Evolutionary conservation across 2,888 invertebrate species (phyloP), one percentile per base, ranked within the genome.

Genomic region (Cosmorhoe ocellata): DNA sequence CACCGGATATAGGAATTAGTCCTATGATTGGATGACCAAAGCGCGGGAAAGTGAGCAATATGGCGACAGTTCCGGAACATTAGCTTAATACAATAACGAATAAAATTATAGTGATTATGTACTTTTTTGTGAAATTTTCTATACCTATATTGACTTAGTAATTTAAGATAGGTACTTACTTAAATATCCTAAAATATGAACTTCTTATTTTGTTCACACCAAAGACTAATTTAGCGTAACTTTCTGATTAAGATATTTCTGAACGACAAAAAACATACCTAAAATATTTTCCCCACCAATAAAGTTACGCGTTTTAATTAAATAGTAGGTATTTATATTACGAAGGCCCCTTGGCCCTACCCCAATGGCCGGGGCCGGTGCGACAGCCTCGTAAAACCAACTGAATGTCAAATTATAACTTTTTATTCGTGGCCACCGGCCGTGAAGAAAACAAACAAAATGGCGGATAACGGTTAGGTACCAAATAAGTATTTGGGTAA

Each of bases 401-500:
- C 63, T 60, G 62, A 71, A 73, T 76, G 76, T 76, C 78, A 79
- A 82, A 82, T 84, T 81, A 85, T 81, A 76, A 81, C 66, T 69
- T 79, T n/a, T 78, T 75, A 71, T 70, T 69, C 65, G 64, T 62
- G 66, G 66, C 66, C 69, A 64, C 69, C 58, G 60, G 68, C 67
- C 85, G 82, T 82, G 76, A 81, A 78, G 70, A 67, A 52, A 51
- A 64, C 68, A 82, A 82, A 83, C 76, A 85, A 84, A 72, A 85
- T 84, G 85, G 84, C 84, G 62, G 77, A 28, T 64, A 58, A 54
- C 64, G 45, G 57, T 47, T 43, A 34, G 18, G 6, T 7, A 49
- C 54, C 53, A 38, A 57, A n/a, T n/a, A n/a, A n/a, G n/a, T n/a
- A n/a, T n/a, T n/a, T n/a, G n/a, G n/a, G n/a, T n/a, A n/a, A n/a